Percentiles rank a stretch among this genome's conserved stretches.
Evolutionary conservation across 2,888 invertebrate genomes (phyloP).

Genomic region (Thymelicus sylvestris): DNA sequence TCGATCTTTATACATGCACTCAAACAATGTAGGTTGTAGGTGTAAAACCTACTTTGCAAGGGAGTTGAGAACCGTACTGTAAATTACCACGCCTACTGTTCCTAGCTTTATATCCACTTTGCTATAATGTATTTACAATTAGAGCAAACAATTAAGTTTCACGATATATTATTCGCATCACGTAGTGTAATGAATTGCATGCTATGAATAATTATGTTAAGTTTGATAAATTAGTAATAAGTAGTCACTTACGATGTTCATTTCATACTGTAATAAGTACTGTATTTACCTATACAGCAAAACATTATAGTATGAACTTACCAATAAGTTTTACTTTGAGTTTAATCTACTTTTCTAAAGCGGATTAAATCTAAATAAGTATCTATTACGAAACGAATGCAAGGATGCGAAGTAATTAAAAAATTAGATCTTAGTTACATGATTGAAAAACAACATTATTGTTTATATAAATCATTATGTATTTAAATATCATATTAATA

Average conservation of each 20-base stretch:
- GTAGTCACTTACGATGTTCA: neutral
- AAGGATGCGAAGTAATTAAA: no score
- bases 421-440: no score
- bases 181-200: neutral
- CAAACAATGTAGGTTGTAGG: neutral
- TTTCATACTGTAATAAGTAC: neutral
- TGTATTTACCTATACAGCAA: no score
- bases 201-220: neutral
- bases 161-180: neutral
- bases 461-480: no score
- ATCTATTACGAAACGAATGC: no score
- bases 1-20: conserved; percentile 13
- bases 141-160: conserved; percentile 10
- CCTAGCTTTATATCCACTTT: conserved; percentile 14
- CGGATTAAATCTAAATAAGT: no score
- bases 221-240: neutral
- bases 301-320: no score
- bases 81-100: conserved; percentile 14
- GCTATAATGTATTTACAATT: conserved; percentile 17
- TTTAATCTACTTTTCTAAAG: no score
- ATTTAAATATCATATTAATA: no score
- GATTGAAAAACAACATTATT: no score
- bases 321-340: no score
- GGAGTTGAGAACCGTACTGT: conserved; percentile 2
- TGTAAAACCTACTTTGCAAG: conserved; percentile 15